Evolutionary conservation across 2,113 vertebrate species (phyloP).

Genomic region (Melanostigma gelatinosum): DNA sequence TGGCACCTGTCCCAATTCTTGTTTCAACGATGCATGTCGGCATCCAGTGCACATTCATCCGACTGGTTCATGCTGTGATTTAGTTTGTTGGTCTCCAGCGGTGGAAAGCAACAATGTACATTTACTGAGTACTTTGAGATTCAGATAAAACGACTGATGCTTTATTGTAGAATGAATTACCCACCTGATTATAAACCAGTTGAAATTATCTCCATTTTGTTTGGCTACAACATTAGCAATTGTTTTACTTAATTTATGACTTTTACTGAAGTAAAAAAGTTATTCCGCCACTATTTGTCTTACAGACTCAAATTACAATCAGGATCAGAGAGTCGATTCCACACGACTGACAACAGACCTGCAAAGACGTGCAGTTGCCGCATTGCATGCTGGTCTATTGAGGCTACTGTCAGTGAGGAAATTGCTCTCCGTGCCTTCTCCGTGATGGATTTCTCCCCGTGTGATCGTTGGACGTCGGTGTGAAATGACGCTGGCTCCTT

Average conservation of each 20-base stretch:
- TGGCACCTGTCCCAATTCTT: slow-evolving; percentile 46
- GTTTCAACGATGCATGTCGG: background rate
- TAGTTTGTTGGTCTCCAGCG: background rate
- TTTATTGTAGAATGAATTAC: too few species aligned
- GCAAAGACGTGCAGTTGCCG: slow-evolving; percentile 10
- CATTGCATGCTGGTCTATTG: slow-evolving; percentile 50
- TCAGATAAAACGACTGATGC: background rate
- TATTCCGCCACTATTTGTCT: background rate
- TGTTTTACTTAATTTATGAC: background rate
- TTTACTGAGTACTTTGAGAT: background rate
- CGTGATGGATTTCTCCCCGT: slow-evolving; percentile 45
- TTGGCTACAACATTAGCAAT: background rate
- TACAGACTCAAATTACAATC: background rate
- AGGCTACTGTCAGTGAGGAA: slow-evolving; percentile 40
- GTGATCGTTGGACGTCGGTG: slow-evolving; percentile 20
- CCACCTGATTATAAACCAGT: background rate
- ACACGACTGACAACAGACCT: background rate
- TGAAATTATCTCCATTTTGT: background rate
- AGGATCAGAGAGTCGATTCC: background rate
- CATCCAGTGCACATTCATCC: slow-evolving; percentile 9
- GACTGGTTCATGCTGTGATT: slow-evolving; percentile 12
- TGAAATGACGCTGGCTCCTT: slow-evolving; percentile 12
- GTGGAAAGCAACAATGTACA: background rate
- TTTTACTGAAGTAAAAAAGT: background rate
- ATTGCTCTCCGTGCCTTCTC: slow-evolving; percentile 12